Percentiles rank a stretch among this genome's conserved stretches.
Evolutionary conservation across 2,113 vertebrate species (phyloP).

Genomic region (Oncorhynchus clarkii): DNA sequence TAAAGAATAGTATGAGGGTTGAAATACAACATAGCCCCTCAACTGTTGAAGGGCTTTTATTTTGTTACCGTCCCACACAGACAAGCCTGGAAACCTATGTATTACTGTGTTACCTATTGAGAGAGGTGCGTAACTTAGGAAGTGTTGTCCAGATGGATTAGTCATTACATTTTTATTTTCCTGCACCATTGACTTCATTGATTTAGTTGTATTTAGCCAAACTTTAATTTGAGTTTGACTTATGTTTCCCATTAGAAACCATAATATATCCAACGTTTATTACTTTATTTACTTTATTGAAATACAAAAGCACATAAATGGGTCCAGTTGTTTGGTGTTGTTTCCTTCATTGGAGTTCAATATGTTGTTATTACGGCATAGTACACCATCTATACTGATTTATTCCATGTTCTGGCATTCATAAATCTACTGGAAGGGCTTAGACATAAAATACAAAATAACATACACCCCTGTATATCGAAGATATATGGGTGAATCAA

Average conservation of each 20-base stretch:
- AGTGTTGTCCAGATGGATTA: too few relatives aligned
- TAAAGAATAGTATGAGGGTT: too few relatives aligned
- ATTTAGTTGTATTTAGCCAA: neutral
- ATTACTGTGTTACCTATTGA: neutral
- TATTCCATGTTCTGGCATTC: neutral
- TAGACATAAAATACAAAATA: neutral
- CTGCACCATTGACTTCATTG: too few relatives aligned
- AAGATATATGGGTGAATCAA: neutral
- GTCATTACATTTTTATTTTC: too few relatives aligned
- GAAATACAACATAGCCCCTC: too few relatives aligned
- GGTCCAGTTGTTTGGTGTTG: slow-evolving; percentile 12
- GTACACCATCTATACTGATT: neutral
- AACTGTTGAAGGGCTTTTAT: too few relatives aligned
- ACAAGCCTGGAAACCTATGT: too few relatives aligned
- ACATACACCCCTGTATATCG: neutral
- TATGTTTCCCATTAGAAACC: neutral
- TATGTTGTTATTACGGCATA: neutral
- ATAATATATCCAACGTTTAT: neutral
- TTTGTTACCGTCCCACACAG: too few relatives aligned
- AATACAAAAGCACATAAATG: neutral
- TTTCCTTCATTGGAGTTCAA: neutral
- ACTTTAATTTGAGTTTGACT: neutral
- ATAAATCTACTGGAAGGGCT: neutral
- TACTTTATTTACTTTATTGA: neutral
- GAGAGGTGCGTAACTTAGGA: neutral